phyloP scores from a whole-genome alignment of 2,888 invertebrate species.

The Kryphioiulus occultus region DNA sequence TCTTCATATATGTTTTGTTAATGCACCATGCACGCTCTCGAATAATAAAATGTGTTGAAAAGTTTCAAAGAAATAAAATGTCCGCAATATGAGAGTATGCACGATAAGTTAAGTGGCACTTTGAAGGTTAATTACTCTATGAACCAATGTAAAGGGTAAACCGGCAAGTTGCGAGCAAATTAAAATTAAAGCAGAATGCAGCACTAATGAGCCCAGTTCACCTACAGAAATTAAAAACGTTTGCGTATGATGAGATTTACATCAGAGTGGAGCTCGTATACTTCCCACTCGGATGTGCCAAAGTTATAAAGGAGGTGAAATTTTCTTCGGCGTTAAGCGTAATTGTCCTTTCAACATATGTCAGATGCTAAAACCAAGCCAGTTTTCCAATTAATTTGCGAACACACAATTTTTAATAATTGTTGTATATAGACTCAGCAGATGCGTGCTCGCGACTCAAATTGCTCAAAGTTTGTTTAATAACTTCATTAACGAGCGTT shows the following conservation, averaged over 20 bases:
- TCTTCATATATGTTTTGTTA: background rate
- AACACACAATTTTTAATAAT: background rate
- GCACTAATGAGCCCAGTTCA: background rate
- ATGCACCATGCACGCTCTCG: background rate
- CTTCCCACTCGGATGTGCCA: background rate
- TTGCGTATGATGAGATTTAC: background rate
- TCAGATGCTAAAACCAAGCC: background rate
- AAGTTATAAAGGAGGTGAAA: background rate
- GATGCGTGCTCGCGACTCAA: background rate
- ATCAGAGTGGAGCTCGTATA: background rate
- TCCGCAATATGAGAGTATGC: background rate
- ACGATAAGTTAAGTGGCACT: background rate
- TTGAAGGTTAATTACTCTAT: background rate
- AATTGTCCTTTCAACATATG: conserved; percentile 9
- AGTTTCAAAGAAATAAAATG: background rate
- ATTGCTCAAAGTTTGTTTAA: background rate
- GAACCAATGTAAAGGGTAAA: background rate
- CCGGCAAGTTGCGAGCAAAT: conserved; percentile 20
- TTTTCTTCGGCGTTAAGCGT: background rate
- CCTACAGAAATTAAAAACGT: background rate
- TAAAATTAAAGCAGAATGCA: background rate
- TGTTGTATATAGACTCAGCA: background rate
- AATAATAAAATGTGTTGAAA: background rate
- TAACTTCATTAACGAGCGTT: background rate
- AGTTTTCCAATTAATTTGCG: background rate